Base-by-base conservation (phyloP, 1,140 invertebrate genomes). In the Drosophila asahinai region DNA sequence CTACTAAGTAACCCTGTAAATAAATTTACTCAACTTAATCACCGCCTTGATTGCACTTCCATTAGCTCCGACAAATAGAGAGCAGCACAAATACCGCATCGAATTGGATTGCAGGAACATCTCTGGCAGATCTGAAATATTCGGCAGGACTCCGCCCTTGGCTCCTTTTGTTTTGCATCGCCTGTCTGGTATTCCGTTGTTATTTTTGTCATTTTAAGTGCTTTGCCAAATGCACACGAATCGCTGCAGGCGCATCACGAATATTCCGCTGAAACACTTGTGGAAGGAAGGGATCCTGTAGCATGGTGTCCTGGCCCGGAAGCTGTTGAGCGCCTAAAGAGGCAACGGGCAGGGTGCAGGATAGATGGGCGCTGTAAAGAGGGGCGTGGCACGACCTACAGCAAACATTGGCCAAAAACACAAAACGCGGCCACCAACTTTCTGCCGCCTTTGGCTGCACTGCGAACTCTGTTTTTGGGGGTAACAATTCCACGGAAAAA, bases 191-290 rank as follows among this genome's bases (percentile, higher is more conserved):
- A 48, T 67, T 70, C 40, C 72, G 52, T 77, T 70, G 61, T 71
- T 83, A 80, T 83, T 83, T 83, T 77, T 83, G 81, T 83, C 81
- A 83, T 71, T 83, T 83, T 80, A 76, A 83, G 81, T 80, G 77
- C 76, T 71, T 71, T 79, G 76, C 76, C 76, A 83, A 83, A 76
- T 80, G 81, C 76, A 80, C 81, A 83, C 77, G 80, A 81, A 59
- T 55, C 60, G 79, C 78, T 81, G 74, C 63, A 82, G 78, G 79
- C 74, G 62, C 42, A 63, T 38, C 66, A 81, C 66, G 62, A 68
- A 64, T 51, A 78, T 70, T 63, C 33, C 33, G 43, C 45, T 8
- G 47, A 67, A 62, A 74, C 51, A 59, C 58, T 75, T 73, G 68
- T 61, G 59, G 19, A 11, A 40, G 25, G 5, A 8, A 27, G 15